phyloP scores from a whole-genome alignment of 2,888 invertebrate genomes.

The Tribolium freemani region DNA sequence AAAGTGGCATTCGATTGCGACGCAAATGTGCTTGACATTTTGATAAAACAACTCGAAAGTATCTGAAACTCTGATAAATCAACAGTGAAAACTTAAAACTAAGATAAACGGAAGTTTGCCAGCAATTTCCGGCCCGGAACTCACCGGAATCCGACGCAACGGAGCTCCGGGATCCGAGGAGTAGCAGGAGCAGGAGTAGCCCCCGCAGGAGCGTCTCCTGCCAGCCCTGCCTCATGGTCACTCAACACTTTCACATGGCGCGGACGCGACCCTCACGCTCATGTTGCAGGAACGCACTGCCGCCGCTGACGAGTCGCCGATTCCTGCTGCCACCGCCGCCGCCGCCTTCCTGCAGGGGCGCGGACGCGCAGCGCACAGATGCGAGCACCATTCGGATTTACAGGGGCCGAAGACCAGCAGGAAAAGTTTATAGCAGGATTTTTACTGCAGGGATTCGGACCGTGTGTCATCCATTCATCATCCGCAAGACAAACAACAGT shows the following conservation, averaged over 20 bases:
- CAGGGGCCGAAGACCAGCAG: background rate
- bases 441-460: no score
- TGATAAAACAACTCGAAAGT: background rate
- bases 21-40: background rate
- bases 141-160: constrained; percentile 57
- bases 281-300: constrained; percentile 59
- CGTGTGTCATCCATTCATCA: background rate
- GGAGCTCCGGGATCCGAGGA: constrained; percentile 54
- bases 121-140: constrained; percentile 11
- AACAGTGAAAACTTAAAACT: no score
- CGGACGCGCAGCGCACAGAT: constrained; percentile 45
- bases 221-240: constrained; percentile 63
- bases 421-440: no score
- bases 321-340: constrained; percentile 34
- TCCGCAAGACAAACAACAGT: background rate
- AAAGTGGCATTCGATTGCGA: background rate
- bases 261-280: constrained; percentile 49
- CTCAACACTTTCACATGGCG: constrained; percentile 61
- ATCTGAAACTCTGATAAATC: background rate
- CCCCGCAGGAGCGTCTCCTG: constrained; percentile 60
- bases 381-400: background rate
- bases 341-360: constrained; percentile 46
- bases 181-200: constrained; percentile 62
- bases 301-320: constrained; percentile 36
- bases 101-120: background rate